Percentiles rank a stretch among this genome's conserved stretches.
Conservation (phyloP, 2,888 invertebrate species). For the Baronia brevicornis region DNA sequence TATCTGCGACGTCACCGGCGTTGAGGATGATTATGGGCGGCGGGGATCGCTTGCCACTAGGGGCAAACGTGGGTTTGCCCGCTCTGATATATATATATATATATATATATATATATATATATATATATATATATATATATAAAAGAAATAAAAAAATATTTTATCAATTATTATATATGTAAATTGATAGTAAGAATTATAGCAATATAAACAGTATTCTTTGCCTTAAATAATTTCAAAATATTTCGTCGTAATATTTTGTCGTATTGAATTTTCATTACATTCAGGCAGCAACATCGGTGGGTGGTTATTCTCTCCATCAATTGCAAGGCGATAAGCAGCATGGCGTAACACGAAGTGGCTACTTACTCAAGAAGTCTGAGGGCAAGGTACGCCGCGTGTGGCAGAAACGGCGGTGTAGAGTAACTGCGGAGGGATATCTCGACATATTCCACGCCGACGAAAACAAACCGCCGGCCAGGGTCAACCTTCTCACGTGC, state of each 20-base stretch:
- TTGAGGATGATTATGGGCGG: too few relatives aligned
- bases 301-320: constrained; percentile 93
- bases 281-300: constrained; percentile 55
- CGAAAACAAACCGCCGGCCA: constrained; percentile 94
- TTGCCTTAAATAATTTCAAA: too few relatives aligned
- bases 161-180: too few relatives aligned
- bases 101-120: too few relatives aligned
- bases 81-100: too few relatives aligned
- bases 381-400: constrained; percentile 95
- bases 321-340: constrained; percentile 97
- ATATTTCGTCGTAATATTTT: not conserved
- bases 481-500: constrained; percentile 95
- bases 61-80: too few relatives aligned
- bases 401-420: constrained; percentile 94
- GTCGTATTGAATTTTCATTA: constrained; percentile 23
- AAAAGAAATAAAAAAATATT: too few relatives aligned
- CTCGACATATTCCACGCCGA: constrained; percentile 97
- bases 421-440: constrained; percentile 92
- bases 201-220: too few relatives aligned
- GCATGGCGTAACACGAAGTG: constrained; percentile 92
- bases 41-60: too few relatives aligned
- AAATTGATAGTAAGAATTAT: too few relatives aligned
- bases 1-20: too few relatives aligned
- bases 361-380: constrained; percentile 95
- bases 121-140: too few relatives aligned